Percentiles rank a stretch among this genome's conserved stretches.
Evolutionary conservation across 2,888 invertebrate species (phyloP).

Genomic region (Stenoptilia bipunctidactyla): DNA sequence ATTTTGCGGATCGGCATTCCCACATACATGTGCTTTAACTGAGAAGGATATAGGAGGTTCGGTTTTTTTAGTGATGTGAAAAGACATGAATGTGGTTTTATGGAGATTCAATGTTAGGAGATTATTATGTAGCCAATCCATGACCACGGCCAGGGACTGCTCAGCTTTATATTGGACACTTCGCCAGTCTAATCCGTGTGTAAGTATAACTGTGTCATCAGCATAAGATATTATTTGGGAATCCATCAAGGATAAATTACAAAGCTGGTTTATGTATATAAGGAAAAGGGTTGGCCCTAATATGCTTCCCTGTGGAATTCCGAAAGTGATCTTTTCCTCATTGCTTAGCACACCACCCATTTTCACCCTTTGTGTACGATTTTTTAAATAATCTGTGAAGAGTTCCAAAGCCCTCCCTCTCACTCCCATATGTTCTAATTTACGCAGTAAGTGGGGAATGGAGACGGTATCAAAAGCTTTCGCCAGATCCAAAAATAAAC

Average conservation of each 20-base stretch:
- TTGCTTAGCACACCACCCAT: constrained; percentile 2
- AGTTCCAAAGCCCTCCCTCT: constrained; percentile 6
- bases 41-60: too few species aligned
- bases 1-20: too few species aligned
- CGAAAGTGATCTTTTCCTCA: constrained; percentile 3
- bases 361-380: constrained; percentile 6
- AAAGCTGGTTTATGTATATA: constrained; percentile 11
- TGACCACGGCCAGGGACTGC: background rate
- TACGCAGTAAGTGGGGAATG: constrained; percentile 6
- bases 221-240: constrained; percentile 8
- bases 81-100: constrained; percentile 8
- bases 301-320: constrained; percentile 12
- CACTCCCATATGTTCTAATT: constrained; percentile 7
- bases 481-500: constrained; percentile 5
- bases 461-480: constrained; percentile 8
- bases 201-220: constrained; percentile 9
- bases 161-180: background rate
- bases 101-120: constrained; percentile 6
- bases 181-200: constrained; percentile 6
- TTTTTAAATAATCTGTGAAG: constrained; percentile 5
- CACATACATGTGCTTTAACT: too few species aligned
- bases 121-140: constrained; percentile 2
- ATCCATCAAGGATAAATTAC: constrained; percentile 3
- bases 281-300: constrained; percentile 11
- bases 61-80: too few species aligned